A percentile compares a stretch with the other conserved stretches of the same genome.
These are phyloP conservation scores for Seriola dumerili DNA, from an alignment of 2,113 vertebrate genomes.

Conservation along the genomic window DNA sequence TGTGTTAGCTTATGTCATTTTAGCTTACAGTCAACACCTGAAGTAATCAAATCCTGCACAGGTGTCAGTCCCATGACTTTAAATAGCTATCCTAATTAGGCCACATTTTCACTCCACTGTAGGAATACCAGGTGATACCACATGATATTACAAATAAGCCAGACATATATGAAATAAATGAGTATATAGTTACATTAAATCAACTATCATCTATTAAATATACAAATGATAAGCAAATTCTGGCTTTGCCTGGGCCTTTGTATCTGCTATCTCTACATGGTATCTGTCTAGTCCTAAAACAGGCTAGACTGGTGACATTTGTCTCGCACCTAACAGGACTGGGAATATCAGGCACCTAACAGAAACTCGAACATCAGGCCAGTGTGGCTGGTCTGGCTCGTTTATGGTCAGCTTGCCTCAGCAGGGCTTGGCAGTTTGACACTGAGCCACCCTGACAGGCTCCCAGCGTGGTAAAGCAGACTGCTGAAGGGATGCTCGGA, in stretches of 20 bases:
- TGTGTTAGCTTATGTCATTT: not conserved
- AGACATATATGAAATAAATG: not conserved
- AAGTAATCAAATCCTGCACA: not conserved
- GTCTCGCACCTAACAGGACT: constrained; percentile 19
- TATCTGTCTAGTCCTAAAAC: constrained; percentile 12
- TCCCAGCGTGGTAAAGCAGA: constrained; percentile 58
- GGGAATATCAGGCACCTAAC: constrained; percentile 15
- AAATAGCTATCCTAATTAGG: not conserved
- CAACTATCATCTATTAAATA: not conserved
- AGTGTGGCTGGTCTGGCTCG: constrained; percentile 35
- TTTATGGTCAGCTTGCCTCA: constrained; percentile 72
- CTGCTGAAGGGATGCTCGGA: constrained; percentile 60
- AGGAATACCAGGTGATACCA: not conserved
- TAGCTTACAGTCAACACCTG: not conserved
- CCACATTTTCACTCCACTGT: not conserved
- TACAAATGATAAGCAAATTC: not conserved
- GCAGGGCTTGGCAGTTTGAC: constrained; percentile 64
- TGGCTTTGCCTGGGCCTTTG: not conserved
- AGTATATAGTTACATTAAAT: not conserved
- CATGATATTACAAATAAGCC: not conserved
- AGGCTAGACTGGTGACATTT: constrained; percentile 33
- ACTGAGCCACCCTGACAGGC: constrained; percentile 70
- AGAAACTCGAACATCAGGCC: constrained; percentile 30
- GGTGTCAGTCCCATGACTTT: not conserved
- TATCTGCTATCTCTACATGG: too few relatives aligned